Evolutionary conservation across 2,888 invertebrate genomes (phyloP), one percentile per base, ranked within the genome.

Genomic region (Chaetogeoica ovagalla): DNA sequence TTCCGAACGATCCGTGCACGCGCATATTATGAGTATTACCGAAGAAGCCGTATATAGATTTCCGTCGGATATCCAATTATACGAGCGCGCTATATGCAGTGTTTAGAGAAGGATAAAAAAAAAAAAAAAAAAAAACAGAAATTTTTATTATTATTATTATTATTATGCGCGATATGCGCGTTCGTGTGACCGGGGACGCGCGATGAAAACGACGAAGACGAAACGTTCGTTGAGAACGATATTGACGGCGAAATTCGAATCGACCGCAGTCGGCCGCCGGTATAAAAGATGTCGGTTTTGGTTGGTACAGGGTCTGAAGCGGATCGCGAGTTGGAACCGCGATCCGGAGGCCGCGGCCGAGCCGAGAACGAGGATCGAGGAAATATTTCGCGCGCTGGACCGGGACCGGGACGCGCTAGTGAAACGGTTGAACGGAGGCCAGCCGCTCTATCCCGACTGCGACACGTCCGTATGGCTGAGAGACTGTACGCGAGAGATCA

Each of bases 401-500:
- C 55, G 55, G 21, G 57, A 79, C 55, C 60, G 52, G 23, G 52
- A 69, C 30, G n/a, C 48, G 37, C 55, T 77, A 19, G 21, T 62
- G 21, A 17, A 55, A 52, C 43, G 21, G 13, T 7, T 77, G 71
- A 81, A 79, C n/a, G 81, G 82, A 17, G 82, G 84, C 17, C 82
- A 84, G 21, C 84, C 85, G 81, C 86, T 86, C 57, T 89, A 88
- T 84, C 89, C 90, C 0, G 89, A 93, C 84, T 93, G 93, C 84
- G 93, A 94, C 83, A 87, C 90, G 0, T 89, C 89, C 48, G 90
- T 95, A 55, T 95, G 95, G 95, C 86, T 94, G 84, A 88, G 95
- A 79, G 92, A 93, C 4, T 95, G 95, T 83, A 91, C 91, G 82
- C 86, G 91, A 81, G 95, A 95, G 87, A 90, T 94, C 43, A 86